Percentiles rank a stretch among this genome's conserved stretches.
phyloP scores from a whole-genome alignment of 2,113 vertebrate genomes.

The Microcebus griseorufus region DNA sequence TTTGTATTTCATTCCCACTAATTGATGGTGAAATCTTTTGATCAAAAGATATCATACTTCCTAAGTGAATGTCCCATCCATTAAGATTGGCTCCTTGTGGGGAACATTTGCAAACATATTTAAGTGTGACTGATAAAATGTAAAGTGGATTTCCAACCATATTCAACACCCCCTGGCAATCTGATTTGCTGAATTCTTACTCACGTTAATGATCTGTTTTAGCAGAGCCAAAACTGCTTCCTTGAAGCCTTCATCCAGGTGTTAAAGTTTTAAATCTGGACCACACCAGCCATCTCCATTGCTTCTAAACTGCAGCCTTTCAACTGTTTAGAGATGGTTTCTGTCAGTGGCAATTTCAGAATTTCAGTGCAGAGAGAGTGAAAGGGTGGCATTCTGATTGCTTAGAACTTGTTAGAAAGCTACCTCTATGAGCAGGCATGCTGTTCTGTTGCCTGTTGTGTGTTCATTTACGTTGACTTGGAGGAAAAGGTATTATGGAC shows the following conservation, averaged over 20 bases:
- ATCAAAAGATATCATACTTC: neutral
- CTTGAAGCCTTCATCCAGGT: neutral
- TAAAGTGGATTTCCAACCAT: neutral
- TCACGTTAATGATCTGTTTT: neutral
- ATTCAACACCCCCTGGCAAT: neutral
- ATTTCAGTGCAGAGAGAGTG: neutral
- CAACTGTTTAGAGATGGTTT: neutral
- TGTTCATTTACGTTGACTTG: neutral
- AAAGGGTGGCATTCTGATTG: neutral
- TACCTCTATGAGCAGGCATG: neutral
- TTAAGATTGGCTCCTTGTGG: neutral
- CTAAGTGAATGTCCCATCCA: neutral
- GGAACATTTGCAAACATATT: neutral
- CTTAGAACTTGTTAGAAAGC: neutral
- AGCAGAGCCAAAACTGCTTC: neutral
- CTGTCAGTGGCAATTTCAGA: neutral
- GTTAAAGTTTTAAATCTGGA: neutral
- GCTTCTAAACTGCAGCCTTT: neutral
- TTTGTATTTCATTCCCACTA: neutral
- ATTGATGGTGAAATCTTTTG: neutral
- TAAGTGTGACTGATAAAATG: neutral
- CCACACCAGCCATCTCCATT: neutral
- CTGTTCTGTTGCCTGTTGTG: neutral
- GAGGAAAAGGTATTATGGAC: neutral
- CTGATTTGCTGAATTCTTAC: neutral